Evolutionary conservation across 2,888 invertebrate species (phyloP).

Genomic region (Patella depressa): DNA sequence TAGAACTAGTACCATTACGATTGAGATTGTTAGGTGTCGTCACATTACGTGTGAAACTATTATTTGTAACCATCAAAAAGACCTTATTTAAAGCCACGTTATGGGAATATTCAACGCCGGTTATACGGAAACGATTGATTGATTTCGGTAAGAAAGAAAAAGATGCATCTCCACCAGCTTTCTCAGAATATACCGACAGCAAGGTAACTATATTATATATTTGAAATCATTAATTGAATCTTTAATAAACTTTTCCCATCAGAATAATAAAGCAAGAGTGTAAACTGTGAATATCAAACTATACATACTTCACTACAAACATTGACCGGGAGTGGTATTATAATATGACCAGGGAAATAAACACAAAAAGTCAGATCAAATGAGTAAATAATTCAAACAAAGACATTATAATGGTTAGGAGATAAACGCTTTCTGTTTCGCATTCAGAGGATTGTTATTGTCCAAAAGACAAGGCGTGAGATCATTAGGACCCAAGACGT

Average conservation of each 20-base stretch:
- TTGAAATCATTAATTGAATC: not conserved
- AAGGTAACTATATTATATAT: constrained; percentile 15
- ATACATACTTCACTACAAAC: too few species aligned
- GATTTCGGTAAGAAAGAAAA: constrained; percentile 31
- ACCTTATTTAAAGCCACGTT: constrained; percentile 32
- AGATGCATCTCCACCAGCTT: constrained; percentile 34
- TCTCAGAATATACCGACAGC: constrained; percentile 24
- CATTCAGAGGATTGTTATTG: too few species aligned
- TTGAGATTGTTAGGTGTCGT: constrained; percentile 32
- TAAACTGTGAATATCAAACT: too few species aligned
- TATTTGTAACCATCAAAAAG: constrained; percentile 27
- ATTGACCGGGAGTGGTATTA: too few species aligned
- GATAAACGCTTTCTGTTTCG: too few species aligned
- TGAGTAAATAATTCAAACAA: too few species aligned
- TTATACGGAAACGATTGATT: constrained; percentile 37
- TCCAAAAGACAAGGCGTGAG: too few species aligned
- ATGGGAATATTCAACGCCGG: constrained; percentile 35
- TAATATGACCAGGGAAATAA: too few species aligned
- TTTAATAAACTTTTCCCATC: not conserved
- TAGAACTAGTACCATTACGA: constrained; percentile 35
- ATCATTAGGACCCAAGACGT: too few species aligned
- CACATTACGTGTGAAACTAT: constrained; percentile 21
- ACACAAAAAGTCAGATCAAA: too few species aligned
- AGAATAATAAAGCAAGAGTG: not conserved
- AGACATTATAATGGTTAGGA: too few species aligned